Conservation (phyloP, 2,888 invertebrate genomes). For the Ophion ventricosus region DNA sequence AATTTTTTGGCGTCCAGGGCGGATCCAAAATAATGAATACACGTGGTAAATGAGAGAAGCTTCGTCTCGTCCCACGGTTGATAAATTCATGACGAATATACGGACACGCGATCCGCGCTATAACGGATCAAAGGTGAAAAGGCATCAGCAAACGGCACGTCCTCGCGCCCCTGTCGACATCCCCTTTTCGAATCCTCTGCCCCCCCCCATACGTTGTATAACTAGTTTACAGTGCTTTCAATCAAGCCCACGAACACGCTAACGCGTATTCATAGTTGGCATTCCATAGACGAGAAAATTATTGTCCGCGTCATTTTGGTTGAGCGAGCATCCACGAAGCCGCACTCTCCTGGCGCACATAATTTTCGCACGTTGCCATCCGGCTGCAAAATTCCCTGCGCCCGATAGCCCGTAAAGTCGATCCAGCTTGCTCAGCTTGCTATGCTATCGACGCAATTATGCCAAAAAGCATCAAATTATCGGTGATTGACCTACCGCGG, state of each 20-base stretch:
- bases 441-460: background rate
- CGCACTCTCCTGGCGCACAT: constrained; percentile 5
- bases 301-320: constrained; percentile 18
- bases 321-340: constrained; percentile 7
- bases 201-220: background rate
- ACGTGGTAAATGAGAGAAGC: background rate
- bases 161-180: background rate
- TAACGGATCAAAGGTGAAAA: background rate
- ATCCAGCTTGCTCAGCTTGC: background rate
- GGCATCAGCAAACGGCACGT: background rate
- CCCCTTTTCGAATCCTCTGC: background rate
- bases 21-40: background rate
- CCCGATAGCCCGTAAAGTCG: constrained; percentile 23
- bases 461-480: background rate
- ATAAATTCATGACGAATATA: background rate
- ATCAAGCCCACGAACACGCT: background rate
- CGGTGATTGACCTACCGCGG: background rate
- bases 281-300: constrained; percentile 2
- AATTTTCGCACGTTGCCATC: background rate
- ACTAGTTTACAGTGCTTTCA: background rate
- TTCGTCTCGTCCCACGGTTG: background rate
- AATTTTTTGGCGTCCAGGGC: background rate
- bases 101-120: background rate
- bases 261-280: constrained; percentile 4
- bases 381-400: background rate